Evolutionary conservation across 2,888 invertebrate genomes (phyloP).

Genomic region (Aspidapion aeneum): DNA sequence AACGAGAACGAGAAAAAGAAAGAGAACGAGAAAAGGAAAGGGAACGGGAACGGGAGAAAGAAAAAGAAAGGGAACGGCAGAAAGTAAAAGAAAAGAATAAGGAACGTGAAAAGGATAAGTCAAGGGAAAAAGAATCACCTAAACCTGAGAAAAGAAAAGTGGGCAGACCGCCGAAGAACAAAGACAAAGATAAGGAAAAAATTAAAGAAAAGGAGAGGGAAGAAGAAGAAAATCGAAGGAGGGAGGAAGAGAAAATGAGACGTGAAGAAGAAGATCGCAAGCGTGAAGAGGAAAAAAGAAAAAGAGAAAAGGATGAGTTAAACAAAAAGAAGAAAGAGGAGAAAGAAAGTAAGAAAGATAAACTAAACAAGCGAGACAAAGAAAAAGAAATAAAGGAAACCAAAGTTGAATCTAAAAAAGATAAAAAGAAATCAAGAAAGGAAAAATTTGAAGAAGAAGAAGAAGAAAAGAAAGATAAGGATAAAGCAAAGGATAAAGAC

Average conservation of each 20-base stretch:
- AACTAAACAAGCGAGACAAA: conserved; percentile 19
- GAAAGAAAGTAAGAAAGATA: conserved; percentile 24
- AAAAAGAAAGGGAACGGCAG: background rate
- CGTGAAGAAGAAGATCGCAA: conserved; percentile 14
- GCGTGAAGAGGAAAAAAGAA: conserved; percentile 13
- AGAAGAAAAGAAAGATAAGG: conserved; percentile 36
- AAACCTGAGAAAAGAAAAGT: background rate
- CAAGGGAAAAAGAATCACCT: conserved; percentile 22
- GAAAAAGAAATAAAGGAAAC: conserved; percentile 34
- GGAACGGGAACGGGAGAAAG: conserved; percentile 6
- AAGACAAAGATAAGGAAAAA: conserved; percentile 9
- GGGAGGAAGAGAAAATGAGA: conserved; percentile 7
- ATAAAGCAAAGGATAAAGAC: conserved; percentile 21
- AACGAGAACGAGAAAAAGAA: background rate
- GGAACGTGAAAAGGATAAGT: conserved; percentile 18
- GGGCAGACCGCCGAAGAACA: background rate
- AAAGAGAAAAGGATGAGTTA: conserved; percentile 5
- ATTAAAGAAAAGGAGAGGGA: conserved; percentile 7
- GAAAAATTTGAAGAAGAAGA: conserved; percentile 26
- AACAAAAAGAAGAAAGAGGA: conserved; percentile 19
- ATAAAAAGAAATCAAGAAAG: conserved; percentile 35
- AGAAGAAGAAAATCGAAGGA: conserved; percentile 9
- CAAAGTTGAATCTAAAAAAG: conserved; percentile 26
- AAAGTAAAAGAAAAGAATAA: conserved; percentile 6
- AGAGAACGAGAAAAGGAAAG: conserved; percentile 14